Evolutionary conservation across 2,888 invertebrate genomes (phyloP), one percentile per base, ranked within the genome.

Genomic region (Diloba caeruleocephala): DNA sequence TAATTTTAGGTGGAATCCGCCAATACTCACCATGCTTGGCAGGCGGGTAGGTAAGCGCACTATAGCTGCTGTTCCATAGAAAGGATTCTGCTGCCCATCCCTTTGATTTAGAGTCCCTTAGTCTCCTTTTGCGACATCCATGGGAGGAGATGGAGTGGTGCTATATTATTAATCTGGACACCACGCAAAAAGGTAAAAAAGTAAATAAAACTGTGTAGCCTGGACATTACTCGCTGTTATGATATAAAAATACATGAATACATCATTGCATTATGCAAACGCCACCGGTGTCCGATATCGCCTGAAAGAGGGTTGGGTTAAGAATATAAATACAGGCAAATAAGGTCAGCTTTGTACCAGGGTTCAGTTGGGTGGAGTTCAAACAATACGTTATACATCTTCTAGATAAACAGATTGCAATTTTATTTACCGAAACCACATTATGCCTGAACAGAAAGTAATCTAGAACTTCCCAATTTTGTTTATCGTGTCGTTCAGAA

Each of bases 241-340:
- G 25, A 37, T 44, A 41, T 17, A 44, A 49, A 49, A 53, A 54
- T 60, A 50, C 45, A 62, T 51, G 63, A 56, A 56, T 62, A 62
- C 43, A 39, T 56, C 43, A 56, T 50, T 63, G 61, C 61, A 62
- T 62, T 62, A 56, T 62, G 63, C 61, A 63, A 61, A 61, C 61
- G n/a, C 45, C 19, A 55, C 28, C 42, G 45, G 28, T 62, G 57
- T 63, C 43, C 42, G 63, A 42, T 39, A n/a, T n/a, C n/a, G n/a
- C n/a, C n/a, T n/a, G 33, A 23, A 28, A 42, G 42, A 50, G 45
- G 63, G 46, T 51, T 26, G 54, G 38, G 38, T 28, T 13, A 9
- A 34, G 29, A 37, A 53, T 49, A 21, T 41, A 15, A 32, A 23
- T 23, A 32, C 8, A 17, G 42, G 25, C 29, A 38, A 31, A 42